Evolutionary conservation across 2,113 vertebrate species (phyloP).

Genomic region (Ctenomys sociabilis): DNA sequence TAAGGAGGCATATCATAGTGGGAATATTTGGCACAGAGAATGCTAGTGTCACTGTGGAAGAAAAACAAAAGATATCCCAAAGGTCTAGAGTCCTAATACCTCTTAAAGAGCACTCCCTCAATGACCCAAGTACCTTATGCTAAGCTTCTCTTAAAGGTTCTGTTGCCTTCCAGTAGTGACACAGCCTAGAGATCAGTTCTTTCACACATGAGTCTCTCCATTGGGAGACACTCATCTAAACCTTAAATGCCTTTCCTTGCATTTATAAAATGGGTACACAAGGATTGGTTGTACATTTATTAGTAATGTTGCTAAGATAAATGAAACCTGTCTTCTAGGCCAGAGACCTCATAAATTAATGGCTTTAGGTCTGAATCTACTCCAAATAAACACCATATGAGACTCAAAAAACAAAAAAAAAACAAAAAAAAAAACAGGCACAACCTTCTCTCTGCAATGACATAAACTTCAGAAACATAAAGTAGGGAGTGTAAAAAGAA

Average conservation of each 20-base stretch:
- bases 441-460: neutral
- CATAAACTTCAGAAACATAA: slow-evolving; percentile 3
- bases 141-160: neutral
- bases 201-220: neutral
- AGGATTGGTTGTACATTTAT: neutral
- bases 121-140: neutral
- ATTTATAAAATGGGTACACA: neutral
- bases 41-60: neutral
- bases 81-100: neutral
- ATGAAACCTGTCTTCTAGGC: neutral
- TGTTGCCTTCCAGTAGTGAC: neutral
- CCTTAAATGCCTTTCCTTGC: neutral
- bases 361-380: neutral
- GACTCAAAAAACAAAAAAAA: too few relatives aligned
- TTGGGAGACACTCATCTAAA: neutral
- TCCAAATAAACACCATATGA: neutral
- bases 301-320: neutral
- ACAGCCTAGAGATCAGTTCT: neutral
- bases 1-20: neutral
- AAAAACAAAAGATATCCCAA: neutral
- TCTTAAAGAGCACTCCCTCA: neutral
- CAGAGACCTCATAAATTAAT: neutral
- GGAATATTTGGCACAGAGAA: neutral
- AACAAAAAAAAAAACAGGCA: neutral
- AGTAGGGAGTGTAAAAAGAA: neutral